Evolutionary conservation across 1,140 invertebrate species (phyloP).

Genomic region (Lutraria rhynchaena): DNA sequence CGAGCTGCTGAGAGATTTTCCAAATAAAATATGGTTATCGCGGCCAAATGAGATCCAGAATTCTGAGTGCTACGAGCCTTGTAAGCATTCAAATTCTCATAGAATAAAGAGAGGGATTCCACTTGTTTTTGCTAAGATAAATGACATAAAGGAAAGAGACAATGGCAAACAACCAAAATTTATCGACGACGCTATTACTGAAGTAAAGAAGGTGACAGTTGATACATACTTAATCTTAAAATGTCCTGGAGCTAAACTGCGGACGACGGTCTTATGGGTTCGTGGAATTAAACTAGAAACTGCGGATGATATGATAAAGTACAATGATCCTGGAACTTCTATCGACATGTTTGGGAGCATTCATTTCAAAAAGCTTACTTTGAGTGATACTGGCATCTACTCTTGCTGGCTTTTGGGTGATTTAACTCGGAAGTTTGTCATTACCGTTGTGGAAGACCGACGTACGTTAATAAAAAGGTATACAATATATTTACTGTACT

Average conservation of each 20-base stretch:
- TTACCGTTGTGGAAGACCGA: conserved; percentile 11
- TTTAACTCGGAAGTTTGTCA: conserved; percentile 8
- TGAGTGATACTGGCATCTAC: conserved; percentile 15
- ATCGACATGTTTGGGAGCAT: conserved; percentile 47
- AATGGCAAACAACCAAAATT: background rate
- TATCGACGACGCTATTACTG: background rate
- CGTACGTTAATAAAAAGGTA: background rate
- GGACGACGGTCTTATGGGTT: conserved; percentile 14
- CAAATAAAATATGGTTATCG: background rate
- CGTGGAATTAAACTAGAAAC: conserved; percentile 3
- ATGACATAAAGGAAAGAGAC: background rate
- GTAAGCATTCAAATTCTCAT: background rate
- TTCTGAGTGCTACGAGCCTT: conserved; percentile 13
- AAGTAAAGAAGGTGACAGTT: conserved; percentile 9
- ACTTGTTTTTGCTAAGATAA: background rate
- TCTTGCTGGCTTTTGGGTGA: conserved; percentile 40
- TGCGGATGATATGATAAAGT: background rate
- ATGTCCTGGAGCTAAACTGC: conserved; percentile 22
- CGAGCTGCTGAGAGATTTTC: conserved; percentile 17
- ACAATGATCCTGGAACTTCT: background rate
- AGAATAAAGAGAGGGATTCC: conserved; percentile 6
- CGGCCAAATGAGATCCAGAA: conserved; percentile 41
- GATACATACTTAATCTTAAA: conserved; percentile 27
- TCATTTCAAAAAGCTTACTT: conserved; percentile 4
- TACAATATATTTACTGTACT: conserved; percentile 7